Conservation (phyloP, 2,888 invertebrate genomes). For the Xestoiulus laeticollis region DNA sequence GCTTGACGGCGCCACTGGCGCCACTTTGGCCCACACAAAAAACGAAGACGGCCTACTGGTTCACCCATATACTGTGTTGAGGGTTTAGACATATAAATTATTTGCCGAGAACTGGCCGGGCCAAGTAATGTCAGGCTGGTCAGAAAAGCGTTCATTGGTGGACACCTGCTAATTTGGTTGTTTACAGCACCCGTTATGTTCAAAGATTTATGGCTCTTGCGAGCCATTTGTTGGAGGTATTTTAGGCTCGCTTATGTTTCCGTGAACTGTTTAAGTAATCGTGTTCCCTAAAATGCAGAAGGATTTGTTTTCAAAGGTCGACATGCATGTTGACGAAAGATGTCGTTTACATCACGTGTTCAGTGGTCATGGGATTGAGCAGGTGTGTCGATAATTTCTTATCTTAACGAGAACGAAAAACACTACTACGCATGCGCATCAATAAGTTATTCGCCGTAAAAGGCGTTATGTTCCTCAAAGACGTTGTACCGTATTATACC, state of each 20-base stretch:
- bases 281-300: background rate
- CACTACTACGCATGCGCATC: too few species aligned
- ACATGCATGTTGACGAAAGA: background rate
- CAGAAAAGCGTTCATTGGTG: background rate
- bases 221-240: background rate
- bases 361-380: background rate
- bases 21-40: too few species aligned
- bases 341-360: background rate
- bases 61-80: too few species aligned
- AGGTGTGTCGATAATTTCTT: background rate
- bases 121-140: background rate
- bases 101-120: background rate
- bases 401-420: too few species aligned
- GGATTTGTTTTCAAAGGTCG: background rate
- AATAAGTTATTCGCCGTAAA: too few species aligned
- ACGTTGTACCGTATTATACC: too few species aligned
- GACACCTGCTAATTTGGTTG: slow-evolving; percentile 9
- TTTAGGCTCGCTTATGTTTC: background rate
- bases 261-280: background rate
- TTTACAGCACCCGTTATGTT: background rate
- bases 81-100: background rate
- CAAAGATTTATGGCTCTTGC: background rate
- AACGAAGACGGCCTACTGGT: too few species aligned
- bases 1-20: too few species aligned
- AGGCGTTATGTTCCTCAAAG: too few species aligned